Conservation (phyloP, 2,113 vertebrate species). For the Todiramphus chloris region DNA sequence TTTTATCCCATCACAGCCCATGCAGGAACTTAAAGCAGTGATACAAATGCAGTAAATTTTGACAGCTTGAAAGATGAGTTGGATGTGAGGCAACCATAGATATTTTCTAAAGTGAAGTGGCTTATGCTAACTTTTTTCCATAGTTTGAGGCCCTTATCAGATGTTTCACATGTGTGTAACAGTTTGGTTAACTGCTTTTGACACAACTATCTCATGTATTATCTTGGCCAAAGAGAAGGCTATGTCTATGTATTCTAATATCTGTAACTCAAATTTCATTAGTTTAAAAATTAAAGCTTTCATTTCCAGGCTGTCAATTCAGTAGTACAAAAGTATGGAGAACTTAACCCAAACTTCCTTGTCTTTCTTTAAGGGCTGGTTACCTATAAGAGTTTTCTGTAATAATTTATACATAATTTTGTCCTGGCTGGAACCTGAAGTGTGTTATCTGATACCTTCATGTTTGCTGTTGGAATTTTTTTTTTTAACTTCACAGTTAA, state of each 20-base stretch:
- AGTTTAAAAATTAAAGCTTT: not conserved
- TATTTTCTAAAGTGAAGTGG: not conserved
- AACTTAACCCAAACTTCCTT: not conserved
- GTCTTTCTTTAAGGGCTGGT: not conserved
- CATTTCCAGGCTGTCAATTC: not conserved
- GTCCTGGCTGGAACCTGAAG: not conserved
- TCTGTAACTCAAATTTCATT: not conserved
- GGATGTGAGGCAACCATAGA: not conserved
- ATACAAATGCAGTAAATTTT: not conserved
- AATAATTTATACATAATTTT: not conserved
- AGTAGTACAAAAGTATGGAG: not conserved
- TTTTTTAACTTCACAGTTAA: not conserved
- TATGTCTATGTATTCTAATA: too few species aligned
- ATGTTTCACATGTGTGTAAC: not conserved
- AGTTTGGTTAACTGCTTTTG: not conserved
- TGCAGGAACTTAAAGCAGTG: not conserved
- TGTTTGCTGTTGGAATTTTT: not conserved
- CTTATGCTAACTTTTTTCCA: not conserved
- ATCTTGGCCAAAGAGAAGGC: not conserved
- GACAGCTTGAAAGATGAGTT: not conserved
- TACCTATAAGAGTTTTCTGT: not conserved
- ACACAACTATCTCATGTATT: not conserved
- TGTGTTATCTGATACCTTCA: not conserved
- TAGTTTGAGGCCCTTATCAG: not conserved
- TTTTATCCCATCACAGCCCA: not conserved